Evolutionary conservation across 1,140 invertebrate species (phyloP).

Genomic region (Drosophila pandora): DNA sequence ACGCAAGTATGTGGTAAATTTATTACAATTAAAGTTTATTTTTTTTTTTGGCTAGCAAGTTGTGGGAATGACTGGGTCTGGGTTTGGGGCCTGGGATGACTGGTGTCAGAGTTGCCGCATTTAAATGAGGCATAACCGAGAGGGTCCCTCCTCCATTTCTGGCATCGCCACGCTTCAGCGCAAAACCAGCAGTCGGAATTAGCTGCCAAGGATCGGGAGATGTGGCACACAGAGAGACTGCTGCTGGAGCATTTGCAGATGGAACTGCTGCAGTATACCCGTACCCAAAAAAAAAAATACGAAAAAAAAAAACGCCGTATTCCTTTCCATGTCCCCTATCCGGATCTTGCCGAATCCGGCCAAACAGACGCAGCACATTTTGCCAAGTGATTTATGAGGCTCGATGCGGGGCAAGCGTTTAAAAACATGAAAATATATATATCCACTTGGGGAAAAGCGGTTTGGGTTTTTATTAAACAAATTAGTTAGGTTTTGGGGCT

Average conservation of each 20-base stretch:
- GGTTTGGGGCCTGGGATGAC: background rate
- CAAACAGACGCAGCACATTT: constrained; percentile 60
- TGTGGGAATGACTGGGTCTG: too few species aligned
- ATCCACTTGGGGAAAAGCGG: constrained; percentile 2
- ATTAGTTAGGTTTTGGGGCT: background rate
- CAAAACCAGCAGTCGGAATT: constrained; percentile 39
- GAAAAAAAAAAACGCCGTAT: constrained; percentile 4
- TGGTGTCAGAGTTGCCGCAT: constrained; percentile 54
- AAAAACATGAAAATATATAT: constrained; percentile 66
- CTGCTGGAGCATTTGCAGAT: constrained; percentile 3
- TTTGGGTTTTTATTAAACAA: constrained; percentile 1
- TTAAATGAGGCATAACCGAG: constrained; percentile 64
- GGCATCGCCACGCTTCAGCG: constrained; percentile 23
- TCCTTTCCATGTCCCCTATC: constrained; percentile 18
- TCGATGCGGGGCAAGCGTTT: constrained; percentile 61
- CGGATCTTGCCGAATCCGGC: constrained; percentile 21
- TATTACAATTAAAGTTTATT: constrained; percentile 74
- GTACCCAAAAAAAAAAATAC: background rate
- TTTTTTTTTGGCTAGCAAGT: background rate
- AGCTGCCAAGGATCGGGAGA: constrained; percentile 38
- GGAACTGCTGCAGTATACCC: constrained; percentile 24
- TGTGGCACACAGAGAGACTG: constrained; percentile 7
- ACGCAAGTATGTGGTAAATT: constrained; percentile 66
- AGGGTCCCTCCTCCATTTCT: constrained; percentile 18
- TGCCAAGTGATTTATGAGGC: constrained; percentile 77